Evolutionary conservation across 2,888 invertebrate genomes (phyloP), one percentile per base, ranked within the genome.

Genomic region (Noctua pronuba): DNA sequence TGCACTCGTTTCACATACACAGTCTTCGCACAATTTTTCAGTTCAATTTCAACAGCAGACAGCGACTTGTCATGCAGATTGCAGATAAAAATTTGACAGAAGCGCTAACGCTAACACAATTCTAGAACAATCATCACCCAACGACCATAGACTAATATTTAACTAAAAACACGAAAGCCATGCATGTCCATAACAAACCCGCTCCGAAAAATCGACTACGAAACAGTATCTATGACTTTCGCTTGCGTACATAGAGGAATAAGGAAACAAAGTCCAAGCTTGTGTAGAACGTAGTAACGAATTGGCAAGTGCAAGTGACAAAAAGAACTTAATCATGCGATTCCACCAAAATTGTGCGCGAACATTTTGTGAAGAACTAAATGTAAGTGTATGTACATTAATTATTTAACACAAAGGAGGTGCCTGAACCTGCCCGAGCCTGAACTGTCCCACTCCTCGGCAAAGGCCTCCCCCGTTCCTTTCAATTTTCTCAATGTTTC

Each of bases 91-190:
- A 88, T 92, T 93, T 87, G 86, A 87, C 55, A 55, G n/a, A 46
- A 80, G 83, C 71, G 67, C 46, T 80, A 82, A 84, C 71, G 67
- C 46, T 80, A 82, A 84, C 89, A 86, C 87, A 90, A 89, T 94
- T 94, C 94, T 94, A 94, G 95, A 94, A 94, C 94, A 94, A 94
- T 94, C 93, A 94, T 65, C 75, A 74, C 73, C 88, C 65, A 80
- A 65, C 49, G 35, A 73, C 83, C 74, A 83, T 77, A 77, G 82
- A 73, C 55, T 31, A 44, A 60, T 2, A 16, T n/a, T 31, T n/a
- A 44, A 81, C 46, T 46, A 65, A 79, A 72, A 80, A n/a, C 18
- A 7, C 24, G 5, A 6, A 8, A 31, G 4, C 4, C 38, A 4
- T 75, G 49, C 28, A 41, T 31, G n/a, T 31, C 1, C 21, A 8